Conservation (phyloP, 2,113 vertebrate genomes). For the Centropus unirufus region DNA sequence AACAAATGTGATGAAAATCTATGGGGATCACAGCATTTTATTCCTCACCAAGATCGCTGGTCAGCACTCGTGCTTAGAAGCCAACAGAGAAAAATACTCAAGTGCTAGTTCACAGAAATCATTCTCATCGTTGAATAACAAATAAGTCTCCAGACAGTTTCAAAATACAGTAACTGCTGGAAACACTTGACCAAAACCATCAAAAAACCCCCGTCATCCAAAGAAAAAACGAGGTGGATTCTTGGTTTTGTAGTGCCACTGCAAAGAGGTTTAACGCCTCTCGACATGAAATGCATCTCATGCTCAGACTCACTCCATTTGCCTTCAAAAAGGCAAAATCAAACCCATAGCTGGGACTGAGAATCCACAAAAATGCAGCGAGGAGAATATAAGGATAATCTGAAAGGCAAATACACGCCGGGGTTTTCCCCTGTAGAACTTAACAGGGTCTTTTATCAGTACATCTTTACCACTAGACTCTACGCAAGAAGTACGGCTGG, state of each 20-base stretch:
- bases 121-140: background rate
- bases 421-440: background rate
- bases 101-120: background rate
- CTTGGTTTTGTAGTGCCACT: background rate
- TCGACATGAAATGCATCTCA: background rate
- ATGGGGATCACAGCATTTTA: background rate
- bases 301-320: background rate
- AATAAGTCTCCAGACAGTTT: background rate
- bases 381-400: background rate
- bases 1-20: background rate
- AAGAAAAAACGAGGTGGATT: background rate
- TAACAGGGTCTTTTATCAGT: background rate
- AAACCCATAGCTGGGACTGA: background rate
- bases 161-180: background rate
- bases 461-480: background rate
- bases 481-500: background rate
- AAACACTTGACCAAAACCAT: background rate
- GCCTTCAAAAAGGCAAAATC: background rate
- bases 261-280: background rate
- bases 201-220: background rate
- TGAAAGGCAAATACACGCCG: background rate
- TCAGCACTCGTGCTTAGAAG: background rate
- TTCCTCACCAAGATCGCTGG: background rate
- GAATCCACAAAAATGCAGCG: background rate
- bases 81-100: background rate